Percentiles rank a stretch among this genome's conserved stretches.
These are phyloP conservation scores for Heliconius erato DNA, from an alignment of 2,888 invertebrate species.

Conservation along the genomic window DNA sequence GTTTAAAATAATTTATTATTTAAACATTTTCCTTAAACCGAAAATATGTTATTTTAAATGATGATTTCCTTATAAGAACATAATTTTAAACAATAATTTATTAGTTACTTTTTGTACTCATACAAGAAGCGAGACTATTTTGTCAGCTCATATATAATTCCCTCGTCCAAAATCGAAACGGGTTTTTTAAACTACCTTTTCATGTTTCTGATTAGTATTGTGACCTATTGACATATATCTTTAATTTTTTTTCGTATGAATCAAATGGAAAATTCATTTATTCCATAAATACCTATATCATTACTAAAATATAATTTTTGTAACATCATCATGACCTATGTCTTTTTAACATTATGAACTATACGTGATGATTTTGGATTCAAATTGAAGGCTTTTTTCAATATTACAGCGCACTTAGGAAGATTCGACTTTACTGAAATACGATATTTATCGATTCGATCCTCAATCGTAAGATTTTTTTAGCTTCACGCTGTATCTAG, in stretches of 20 bases:
- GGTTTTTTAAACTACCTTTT: slow-evolving; percentile 24
- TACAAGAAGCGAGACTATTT: slow-evolving; percentile 16
- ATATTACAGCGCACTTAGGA: too few relatives aligned
- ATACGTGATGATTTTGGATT: too few relatives aligned
- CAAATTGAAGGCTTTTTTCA: too few relatives aligned
- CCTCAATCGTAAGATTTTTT: too few relatives aligned
- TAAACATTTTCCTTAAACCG: not conserved
- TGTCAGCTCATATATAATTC: slow-evolving; percentile 29
- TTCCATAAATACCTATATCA: not conserved
- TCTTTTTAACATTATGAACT: not conserved
- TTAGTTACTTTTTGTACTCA: slow-evolving; percentile 7
- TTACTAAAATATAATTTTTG: not conserved
- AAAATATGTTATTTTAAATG: slow-evolving; percentile 14
- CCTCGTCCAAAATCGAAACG: not conserved
- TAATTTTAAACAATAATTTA: not conserved
- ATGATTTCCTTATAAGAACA: not conserved
- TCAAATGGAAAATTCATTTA: not conserved
- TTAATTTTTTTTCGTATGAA: not conserved
- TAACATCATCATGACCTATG: not conserved
- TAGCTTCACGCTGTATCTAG: too few relatives aligned
- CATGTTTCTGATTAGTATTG: not conserved
- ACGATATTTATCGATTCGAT: too few relatives aligned
- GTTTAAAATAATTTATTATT: not conserved
- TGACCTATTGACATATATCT: slow-evolving; percentile 26
- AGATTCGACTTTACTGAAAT: too few relatives aligned